These are phyloP conservation scores for Agapostemon virescens DNA, from an alignment of 2,888 invertebrate species.

Conservation along the genomic window DNA sequence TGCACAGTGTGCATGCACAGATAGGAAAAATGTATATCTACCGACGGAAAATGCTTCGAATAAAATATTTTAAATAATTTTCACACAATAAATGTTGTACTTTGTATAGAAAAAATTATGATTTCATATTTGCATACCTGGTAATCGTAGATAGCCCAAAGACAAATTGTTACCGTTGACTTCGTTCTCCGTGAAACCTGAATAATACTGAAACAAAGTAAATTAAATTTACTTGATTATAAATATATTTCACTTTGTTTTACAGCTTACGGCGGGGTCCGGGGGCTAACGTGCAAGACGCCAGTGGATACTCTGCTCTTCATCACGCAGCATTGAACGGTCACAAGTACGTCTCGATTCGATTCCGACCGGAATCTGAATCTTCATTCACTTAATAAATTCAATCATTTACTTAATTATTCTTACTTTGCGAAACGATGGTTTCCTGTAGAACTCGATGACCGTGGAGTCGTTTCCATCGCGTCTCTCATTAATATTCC, in stretches of 20 bases:
- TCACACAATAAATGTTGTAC: no score
- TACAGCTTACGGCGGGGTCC: conserved; percentile 92
- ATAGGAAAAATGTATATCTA: no score
- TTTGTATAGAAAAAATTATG: no score
- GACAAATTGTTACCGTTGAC: neutral
- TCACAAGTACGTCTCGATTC: conserved; percentile 86
- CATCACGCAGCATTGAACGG: conserved; percentile 97
- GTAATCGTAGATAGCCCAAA: no score
- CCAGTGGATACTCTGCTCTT: conserved; percentile 94
- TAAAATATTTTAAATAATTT: no score
- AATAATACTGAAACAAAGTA: neutral
- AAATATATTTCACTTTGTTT: conserved; percentile 22
- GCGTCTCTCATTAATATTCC: conserved; percentile 30
- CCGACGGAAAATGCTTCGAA: no score
- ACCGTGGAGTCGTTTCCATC: neutral
- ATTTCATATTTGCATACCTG: no score
- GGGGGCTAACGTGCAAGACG: conserved; percentile 95
- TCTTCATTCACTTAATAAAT: neutral
- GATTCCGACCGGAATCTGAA: neutral
- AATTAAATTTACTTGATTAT: neutral
- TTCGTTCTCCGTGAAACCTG: no score
- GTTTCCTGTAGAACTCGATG: neutral
- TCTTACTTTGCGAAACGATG: neutral
- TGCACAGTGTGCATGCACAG: no score
- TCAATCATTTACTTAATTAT: no score